These are phyloP conservation scores for Oreochromis grahami DNA, from an alignment of 2,797 vertebrate genomes.

Conservation along the genomic window DNA sequence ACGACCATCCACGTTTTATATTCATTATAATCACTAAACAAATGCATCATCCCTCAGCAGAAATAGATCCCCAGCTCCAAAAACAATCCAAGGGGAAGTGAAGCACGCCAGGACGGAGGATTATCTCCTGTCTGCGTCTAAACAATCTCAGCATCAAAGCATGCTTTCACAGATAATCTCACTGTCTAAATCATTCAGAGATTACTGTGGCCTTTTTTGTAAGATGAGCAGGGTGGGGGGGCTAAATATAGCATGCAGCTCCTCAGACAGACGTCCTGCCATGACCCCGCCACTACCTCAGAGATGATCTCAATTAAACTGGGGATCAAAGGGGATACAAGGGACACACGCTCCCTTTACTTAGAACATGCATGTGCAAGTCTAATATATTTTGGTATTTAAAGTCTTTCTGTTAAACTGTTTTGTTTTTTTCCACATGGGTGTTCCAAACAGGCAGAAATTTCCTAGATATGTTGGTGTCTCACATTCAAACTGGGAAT, in stretches of 20 bases:
- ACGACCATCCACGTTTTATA: not conserved
- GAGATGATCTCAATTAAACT: conserved; percentile 4
- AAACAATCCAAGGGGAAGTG: not conserved
- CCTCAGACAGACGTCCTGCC: conserved; percentile 20
- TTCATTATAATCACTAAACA: not conserved
- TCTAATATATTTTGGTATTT: not conserved
- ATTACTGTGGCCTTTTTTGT: conserved; percentile 48
- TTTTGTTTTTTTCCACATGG: accelerated
- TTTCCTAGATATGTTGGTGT: not conserved
- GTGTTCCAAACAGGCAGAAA: not conserved
- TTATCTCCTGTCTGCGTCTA: conserved; percentile 35
- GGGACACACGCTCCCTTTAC: not conserved
- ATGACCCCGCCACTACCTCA: not conserved
- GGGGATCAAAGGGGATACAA: not conserved
- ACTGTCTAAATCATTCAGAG: conserved; percentile 55
- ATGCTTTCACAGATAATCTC: conserved; percentile 63
- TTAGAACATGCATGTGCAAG: not conserved
- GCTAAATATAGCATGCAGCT: conserved; percentile 52
- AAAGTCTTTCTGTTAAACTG: not conserved
- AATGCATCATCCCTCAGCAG: not conserved
- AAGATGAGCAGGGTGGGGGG: conserved; percentile 2
- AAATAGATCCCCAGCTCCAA: not conserved
- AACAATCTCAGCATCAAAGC: conserved; percentile 37
- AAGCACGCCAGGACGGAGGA: not conserved
- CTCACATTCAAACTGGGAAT: not conserved